Conservation (phyloP, 2,113 vertebrate genomes). For the Pipra filicauda region DNA sequence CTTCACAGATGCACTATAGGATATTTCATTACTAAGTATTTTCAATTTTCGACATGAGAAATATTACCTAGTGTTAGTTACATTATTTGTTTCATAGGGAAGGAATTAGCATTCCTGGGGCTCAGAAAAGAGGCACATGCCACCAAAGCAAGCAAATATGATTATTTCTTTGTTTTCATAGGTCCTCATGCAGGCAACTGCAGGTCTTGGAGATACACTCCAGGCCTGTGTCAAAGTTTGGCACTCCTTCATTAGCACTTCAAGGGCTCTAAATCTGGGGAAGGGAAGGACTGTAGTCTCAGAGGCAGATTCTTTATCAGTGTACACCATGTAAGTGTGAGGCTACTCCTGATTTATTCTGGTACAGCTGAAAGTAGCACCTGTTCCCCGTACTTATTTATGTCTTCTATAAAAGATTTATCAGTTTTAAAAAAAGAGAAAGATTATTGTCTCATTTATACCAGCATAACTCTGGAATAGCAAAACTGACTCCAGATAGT, state of each 20-base stretch:
- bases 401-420: neutral
- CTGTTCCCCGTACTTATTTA: neutral
- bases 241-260: conserved; percentile 69
- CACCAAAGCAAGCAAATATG: conserved; percentile 61
- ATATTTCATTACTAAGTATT: conserved; percentile 50
- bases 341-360: neutral
- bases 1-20: conserved; percentile 48
- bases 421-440: neutral
- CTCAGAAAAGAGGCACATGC: conserved; percentile 27
- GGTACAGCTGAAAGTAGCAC: neutral
- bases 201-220: conserved; percentile 28
- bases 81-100: conserved; percentile 56
- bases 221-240: conserved; percentile 22
- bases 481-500: neutral
- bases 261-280: conserved; percentile 23
- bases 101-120: conserved; percentile 53
- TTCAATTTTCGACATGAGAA: conserved; percentile 57
- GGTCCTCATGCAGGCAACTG: conserved; percentile 44
- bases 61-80: conserved; percentile 60
- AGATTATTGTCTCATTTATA: neutral
- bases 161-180: conserved; percentile 67
- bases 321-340: neutral
- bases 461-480: neutral
- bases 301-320: neutral
- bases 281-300: conserved; percentile 23